Conservation (phyloP, 2,888 invertebrate species). For the Thecocarcelia acutangulata region DNA sequence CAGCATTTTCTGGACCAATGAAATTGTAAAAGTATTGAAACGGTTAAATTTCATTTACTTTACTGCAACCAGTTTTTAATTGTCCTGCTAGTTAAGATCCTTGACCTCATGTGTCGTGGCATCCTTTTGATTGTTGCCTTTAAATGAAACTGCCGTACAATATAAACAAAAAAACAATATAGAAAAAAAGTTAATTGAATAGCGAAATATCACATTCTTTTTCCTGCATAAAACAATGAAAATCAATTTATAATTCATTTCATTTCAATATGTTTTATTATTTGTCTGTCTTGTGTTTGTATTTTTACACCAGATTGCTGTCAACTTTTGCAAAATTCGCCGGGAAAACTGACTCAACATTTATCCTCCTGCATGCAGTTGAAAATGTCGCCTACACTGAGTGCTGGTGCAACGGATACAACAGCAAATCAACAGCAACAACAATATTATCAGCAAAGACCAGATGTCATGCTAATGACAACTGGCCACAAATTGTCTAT, state of each 20-base stretch:
- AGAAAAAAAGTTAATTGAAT: slow-evolving; percentile 70
- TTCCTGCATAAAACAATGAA: slow-evolving; percentile 63
- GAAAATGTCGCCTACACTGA: slow-evolving; percentile 68
- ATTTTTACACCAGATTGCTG: slow-evolving; percentile 77
- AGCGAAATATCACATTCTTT: slow-evolving; percentile 69
- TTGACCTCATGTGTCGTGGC: slow-evolving; percentile 1
- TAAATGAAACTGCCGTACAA: slow-evolving; percentile 5
- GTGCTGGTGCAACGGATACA: slow-evolving; percentile 69
- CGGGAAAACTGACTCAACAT: slow-evolving; percentile 76
- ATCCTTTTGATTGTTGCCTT: slow-evolving; percentile 12
- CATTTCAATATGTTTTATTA: slow-evolving; percentile 30
- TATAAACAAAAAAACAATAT: background rate
- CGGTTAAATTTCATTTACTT: slow-evolving; percentile 34
- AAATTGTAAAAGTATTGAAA: background rate
- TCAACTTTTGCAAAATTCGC: slow-evolving; percentile 79
- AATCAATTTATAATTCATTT: slow-evolving; percentile 62
- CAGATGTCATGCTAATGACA: slow-evolving; percentile 70
- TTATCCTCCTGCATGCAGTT: slow-evolving; percentile 74
- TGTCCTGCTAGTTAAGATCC: slow-evolving; percentile 33
- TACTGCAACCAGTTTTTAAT: slow-evolving; percentile 36
- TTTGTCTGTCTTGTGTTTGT: slow-evolving; percentile 32
- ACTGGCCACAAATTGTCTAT: slow-evolving; percentile 66
- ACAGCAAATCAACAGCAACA: slow-evolving; percentile 71
- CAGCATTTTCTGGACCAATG: no score
- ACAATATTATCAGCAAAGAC: slow-evolving; percentile 68